Evolutionary conservation across 2,888 invertebrate species (phyloP), one percentile per base, ranked within the genome.

Genomic region (Bugula neritina): DNA sequence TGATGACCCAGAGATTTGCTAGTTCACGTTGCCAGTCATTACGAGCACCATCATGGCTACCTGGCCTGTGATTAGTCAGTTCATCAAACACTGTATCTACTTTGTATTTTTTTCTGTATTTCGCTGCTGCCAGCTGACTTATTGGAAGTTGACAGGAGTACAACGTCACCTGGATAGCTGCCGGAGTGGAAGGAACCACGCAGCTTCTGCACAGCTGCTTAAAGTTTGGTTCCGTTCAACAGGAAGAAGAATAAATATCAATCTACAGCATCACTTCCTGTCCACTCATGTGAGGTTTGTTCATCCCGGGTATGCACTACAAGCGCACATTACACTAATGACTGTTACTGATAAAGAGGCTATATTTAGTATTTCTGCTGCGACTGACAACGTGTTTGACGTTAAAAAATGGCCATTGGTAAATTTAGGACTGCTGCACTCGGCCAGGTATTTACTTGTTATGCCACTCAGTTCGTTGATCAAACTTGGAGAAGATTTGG

Each of bases 231-330:
- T 31, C 10, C 10, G 63, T 27, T 63, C 63, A 63, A 3, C 10
- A 29, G 31, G 17, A 13, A 31, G 17, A 63, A 31, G 3, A 13
- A 2, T 34, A 31, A 29, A 21, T 5, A 31, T 29, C 31, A 13
- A 13, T 25, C 25, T 13, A 25, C 34, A 10, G 5, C 63, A 34
- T 5, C 27, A 63, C 17, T 63, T 29, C 31, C 5, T 63, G 13
- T 25, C 63, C 2, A 25, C 63, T 13, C 63, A 63, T 63, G 63
- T 63, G 5, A 13, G 63, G 27, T 63, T 63, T 31, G 63, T 63
- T 5, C 29, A 63, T 31, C 63, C 63, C 2, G 63, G 31, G n/a
- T 63, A 29, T 63, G 63, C 63, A 31, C 34, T 63, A 63, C 63
- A 63, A 31, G 31, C 27, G n/a, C 63, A 63, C 34, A 63, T 63